phyloP scores from a whole-genome alignment of 2,113 vertebrate species.

The Trachemys scripta region DNA sequence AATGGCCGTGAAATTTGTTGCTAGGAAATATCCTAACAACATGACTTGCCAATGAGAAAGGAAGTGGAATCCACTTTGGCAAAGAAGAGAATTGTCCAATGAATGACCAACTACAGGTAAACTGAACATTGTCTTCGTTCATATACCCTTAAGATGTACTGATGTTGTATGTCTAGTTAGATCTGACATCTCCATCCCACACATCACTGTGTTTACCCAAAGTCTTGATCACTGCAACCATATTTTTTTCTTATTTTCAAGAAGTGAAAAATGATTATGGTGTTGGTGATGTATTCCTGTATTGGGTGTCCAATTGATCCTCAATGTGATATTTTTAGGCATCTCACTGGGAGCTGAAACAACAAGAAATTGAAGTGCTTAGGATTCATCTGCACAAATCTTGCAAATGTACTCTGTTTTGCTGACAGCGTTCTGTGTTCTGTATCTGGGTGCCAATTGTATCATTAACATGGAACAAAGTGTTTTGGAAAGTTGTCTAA shows the following conservation, averaged over 20 bases:
- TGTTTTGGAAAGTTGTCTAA: slow-evolving; percentile 10
- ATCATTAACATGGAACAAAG: slow-evolving; percentile 44
- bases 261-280: slow-evolving; percentile 18
- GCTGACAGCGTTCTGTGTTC: slow-evolving; percentile 10
- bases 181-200: not conserved
- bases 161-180: not conserved
- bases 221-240: slow-evolving; percentile 19
- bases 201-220: not conserved
- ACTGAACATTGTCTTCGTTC: slow-evolving; percentile 21
- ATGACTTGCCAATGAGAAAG: not conserved
- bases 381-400: slow-evolving; percentile 37
- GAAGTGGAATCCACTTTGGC: not conserved
- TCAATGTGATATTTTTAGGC: slow-evolving; percentile 34
- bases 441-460: not conserved
- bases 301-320: slow-evolving; percentile 24
- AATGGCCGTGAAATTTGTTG: not conserved
- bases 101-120: slow-evolving; percentile 67
- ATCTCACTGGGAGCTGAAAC: slow-evolving; percentile 2
- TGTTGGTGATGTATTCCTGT: slow-evolving; percentile 25
- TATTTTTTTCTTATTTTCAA: not conserved
- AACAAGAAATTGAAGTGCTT: slow-evolving; percentile 46
- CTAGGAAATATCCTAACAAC: slow-evolving; percentile 54
- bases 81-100: slow-evolving; percentile 4
- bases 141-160: not conserved
- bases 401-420: slow-evolving; percentile 26